Conservation (phyloP, 2,888 invertebrate species). For the Eristalis pertinax region DNA sequence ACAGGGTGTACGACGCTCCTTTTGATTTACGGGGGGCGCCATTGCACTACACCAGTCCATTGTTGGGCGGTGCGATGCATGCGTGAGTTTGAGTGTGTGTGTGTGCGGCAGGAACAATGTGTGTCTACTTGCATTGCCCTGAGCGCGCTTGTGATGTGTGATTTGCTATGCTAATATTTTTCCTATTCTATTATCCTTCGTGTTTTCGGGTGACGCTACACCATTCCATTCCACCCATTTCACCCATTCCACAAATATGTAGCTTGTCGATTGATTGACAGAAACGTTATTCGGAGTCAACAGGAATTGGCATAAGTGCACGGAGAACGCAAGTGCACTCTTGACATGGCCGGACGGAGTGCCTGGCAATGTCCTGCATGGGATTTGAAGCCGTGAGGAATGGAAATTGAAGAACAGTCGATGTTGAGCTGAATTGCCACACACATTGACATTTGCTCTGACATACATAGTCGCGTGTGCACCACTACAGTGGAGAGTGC, state of each 20-base stretch:
- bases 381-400: not conserved
- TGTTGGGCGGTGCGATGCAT: not conserved
- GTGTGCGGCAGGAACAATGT: slow-evolving; percentile 9
- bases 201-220: not conserved
- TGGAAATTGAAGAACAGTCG: no score
- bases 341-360: not conserved
- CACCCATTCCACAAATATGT: not conserved
- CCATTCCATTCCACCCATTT: not conserved
- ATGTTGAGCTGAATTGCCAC: no score
- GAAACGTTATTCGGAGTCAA: not conserved
- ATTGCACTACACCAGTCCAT: not conserved
- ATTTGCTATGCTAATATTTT: slow-evolving; percentile 41
- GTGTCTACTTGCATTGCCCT: slow-evolving; percentile 13
- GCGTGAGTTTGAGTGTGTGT: not conserved
- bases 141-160: slow-evolving; percentile 14
- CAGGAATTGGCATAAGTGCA: not conserved
- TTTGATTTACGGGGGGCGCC: slow-evolving; percentile 1
- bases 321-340: not conserved
- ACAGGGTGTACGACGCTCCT: slow-evolving; percentile 14
- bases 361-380: not conserved
- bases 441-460: not conserved
- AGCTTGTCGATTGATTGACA: slow-evolving; percentile 28
- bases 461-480: no score
- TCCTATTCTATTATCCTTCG: not conserved
- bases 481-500: no score